Percentiles rank a stretch among this genome's conserved stretches.
These are phyloP conservation scores for Pseudomyrmex dendroicus DNA, from an alignment of 1,140 invertebrate species.

Conservation along the genomic window DNA sequence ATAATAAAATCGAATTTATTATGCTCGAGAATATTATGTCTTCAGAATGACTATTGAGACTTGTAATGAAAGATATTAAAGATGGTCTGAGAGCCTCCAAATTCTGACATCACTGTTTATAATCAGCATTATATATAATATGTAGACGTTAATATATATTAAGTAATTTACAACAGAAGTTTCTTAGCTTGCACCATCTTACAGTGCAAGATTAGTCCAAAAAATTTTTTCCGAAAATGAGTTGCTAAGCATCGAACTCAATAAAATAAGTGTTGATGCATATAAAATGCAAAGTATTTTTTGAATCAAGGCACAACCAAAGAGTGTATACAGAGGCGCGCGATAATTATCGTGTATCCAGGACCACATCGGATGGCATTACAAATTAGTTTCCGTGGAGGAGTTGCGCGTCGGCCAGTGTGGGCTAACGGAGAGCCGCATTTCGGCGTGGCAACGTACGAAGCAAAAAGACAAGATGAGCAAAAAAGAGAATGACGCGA, in stretches of 20 bases:
- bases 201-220: background rate
- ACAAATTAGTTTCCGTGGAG: constrained; percentile 59
- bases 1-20: constrained; percentile 32
- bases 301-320: background rate
- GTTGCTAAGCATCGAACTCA: background rate
- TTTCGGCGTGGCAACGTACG: constrained; percentile 54
- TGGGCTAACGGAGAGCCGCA: constrained; percentile 53
- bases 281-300: constrained; percentile 39
- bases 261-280: background rate
- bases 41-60: constrained; percentile 23
- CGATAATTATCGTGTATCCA: constrained; percentile 62
- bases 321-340: constrained; percentile 44
- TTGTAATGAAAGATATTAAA: constrained; percentile 27
- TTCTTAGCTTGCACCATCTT: background rate
- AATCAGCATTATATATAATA: constrained; percentile 31
- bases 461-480: background rate
- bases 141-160: background rate
- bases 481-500: constrained; percentile 2
- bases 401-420: constrained; percentile 7
- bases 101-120: constrained; percentile 39
- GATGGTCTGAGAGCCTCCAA: constrained; percentile 6
- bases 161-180: background rate
- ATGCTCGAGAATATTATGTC: constrained; percentile 22
- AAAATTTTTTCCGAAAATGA: background rate
- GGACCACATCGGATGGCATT: constrained; percentile 38